A percentile compares a stretch with the other conserved stretches of the same genome.
Conservation (phyloP, 1,140 invertebrate species). For the Drosophila willistoni region DNA sequence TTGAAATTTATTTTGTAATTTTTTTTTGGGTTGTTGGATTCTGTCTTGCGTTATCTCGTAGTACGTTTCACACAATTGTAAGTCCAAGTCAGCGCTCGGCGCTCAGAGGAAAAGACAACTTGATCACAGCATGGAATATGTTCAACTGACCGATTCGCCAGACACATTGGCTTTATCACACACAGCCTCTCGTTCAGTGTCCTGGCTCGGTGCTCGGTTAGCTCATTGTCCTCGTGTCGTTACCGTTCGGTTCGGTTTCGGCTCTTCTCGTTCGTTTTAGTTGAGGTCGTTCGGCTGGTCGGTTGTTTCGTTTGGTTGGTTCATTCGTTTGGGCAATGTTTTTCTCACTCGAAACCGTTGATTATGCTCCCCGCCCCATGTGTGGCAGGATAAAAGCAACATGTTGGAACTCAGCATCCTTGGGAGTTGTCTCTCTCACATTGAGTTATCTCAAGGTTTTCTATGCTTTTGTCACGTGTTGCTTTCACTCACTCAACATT, state of each 20-base stretch:
- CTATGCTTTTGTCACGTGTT: constrained; percentile 67
- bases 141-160: constrained; percentile 75
- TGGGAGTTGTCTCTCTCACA: constrained; percentile 39
- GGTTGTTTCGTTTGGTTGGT: constrained; percentile 22
- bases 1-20: constrained; percentile 17
- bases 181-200: constrained; percentile 50
- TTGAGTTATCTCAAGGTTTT: constrained; percentile 36
- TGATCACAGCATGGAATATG: constrained; percentile 81
- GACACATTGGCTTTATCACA: constrained; percentile 51
- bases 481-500: constrained; percentile 38
- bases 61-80: constrained; percentile 53
- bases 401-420: constrained; percentile 60
- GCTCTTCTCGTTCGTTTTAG: background rate
- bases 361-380: background rate
- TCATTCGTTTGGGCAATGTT: constrained; percentile 20
- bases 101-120: constrained; percentile 81
- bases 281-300: background rate
- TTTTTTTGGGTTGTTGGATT: constrained; percentile 14
- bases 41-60: constrained; percentile 59
- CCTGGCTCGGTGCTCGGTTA: background rate
- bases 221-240: constrained; percentile 15
- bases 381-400: constrained; percentile 38
- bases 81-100: constrained; percentile 77
- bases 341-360: constrained; percentile 12
- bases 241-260: background rate